phyloP scores from a whole-genome alignment of 2,797 vertebrate genomes.

The Amazona finschi region DNA sequence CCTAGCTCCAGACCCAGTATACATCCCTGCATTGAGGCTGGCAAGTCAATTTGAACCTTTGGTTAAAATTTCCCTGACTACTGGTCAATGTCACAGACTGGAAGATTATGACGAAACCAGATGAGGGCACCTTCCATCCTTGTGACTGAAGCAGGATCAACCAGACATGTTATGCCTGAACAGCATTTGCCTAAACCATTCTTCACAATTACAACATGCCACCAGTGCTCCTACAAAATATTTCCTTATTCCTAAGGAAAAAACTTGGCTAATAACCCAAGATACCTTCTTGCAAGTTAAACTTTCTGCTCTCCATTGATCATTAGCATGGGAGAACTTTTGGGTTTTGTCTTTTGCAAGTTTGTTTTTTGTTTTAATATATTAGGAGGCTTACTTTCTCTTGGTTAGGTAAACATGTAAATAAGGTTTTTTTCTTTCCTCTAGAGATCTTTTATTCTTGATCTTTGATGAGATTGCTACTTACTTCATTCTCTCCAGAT shows the following conservation, averaged over 20 bases:
- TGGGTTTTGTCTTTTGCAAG: neutral
- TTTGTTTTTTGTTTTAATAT: neutral
- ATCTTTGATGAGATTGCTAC: neutral
- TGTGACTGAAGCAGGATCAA: neutral
- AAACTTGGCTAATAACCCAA: neutral
- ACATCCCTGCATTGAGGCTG: neutral
- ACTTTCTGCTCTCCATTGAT: neutral
- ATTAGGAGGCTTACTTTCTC: neutral
- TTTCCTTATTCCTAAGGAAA: neutral
- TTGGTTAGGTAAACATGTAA: neutral
- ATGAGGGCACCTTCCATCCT: neutral
- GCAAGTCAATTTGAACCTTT: neutral
- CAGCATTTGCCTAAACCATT: neutral
- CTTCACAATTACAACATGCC: neutral
- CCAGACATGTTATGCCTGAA: neutral
- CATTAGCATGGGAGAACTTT: neutral
- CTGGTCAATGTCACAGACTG: neutral
- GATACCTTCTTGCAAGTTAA: neutral
- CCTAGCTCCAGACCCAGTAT: neutral
- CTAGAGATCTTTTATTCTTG: neutral
- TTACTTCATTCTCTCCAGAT: neutral
- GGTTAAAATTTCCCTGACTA: neutral
- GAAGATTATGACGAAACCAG: neutral
- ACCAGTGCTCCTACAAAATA: neutral
- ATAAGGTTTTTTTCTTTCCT: neutral